Conservation (phyloP, 2,888 invertebrate species). For the Portevinia maculata region DNA sequence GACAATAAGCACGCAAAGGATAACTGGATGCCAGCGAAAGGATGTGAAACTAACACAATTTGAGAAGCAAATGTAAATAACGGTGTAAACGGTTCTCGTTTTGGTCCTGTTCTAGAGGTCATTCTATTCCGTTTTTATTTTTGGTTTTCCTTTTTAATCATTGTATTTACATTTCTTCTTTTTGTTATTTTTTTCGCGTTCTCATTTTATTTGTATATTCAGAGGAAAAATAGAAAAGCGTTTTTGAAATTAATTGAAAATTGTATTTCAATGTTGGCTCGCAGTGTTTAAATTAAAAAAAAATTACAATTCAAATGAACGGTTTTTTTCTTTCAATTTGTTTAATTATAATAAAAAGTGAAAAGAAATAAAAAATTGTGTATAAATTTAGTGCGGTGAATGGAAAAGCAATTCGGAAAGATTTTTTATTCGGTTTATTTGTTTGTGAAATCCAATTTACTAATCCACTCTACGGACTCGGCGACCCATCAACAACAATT, state of each 20-base stretch:
- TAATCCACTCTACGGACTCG: slow-evolving; percentile 8
- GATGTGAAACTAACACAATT: slow-evolving; percentile 12
- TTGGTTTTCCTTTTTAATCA: slow-evolving; percentile 3
- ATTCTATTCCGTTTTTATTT: slow-evolving; percentile 18
- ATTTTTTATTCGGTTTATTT: background rate
- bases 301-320: slow-evolving; percentile 3
- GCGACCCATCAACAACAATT: background rate
- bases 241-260: slow-evolving; percentile 70
- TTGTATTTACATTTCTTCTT: slow-evolving; percentile 32
- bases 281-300: background rate
- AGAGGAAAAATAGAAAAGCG: slow-evolving; percentile 21
- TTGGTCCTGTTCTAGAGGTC: slow-evolving; percentile 10
- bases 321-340: slow-evolving; percentile 33
- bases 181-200: slow-evolving; percentile 12
- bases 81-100: slow-evolving; percentile 34
- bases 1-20: slow-evolving; percentile 19
- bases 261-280: slow-evolving; percentile 36
- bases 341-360: slow-evolving; percentile 12
- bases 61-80: slow-evolving; percentile 30
- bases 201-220: slow-evolving; percentile 31
- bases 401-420: slow-evolving; percentile 59
- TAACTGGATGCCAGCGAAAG: slow-evolving; percentile 11
- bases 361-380: slow-evolving; percentile 20
- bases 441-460: background rate
- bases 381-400: slow-evolving; percentile 44